phyloP scores from a whole-genome alignment of 2,113 vertebrate species.

The Diadophis punctatus region DNA sequence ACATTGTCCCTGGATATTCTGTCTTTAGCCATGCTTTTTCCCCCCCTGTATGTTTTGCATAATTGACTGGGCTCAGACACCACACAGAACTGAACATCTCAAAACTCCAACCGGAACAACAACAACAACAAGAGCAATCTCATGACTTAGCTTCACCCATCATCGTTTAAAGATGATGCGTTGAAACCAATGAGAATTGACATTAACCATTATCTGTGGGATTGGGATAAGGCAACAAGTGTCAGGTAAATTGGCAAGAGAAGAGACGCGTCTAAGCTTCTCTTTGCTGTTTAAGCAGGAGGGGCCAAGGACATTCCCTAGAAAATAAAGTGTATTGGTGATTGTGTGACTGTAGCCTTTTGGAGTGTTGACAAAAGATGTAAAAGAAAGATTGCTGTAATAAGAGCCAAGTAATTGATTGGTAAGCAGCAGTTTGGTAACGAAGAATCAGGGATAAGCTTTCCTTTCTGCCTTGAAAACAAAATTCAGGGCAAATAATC shows the following conservation, averaged over 20 bases:
- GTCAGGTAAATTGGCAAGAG: neutral
- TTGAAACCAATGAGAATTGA: neutral
- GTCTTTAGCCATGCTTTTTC: neutral
- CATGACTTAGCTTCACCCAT: neutral
- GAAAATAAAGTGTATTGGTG: neutral
- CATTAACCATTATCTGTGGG: neutral
- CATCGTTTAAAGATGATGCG: neutral
- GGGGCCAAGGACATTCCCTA: neutral
- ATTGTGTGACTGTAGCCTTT: neutral
- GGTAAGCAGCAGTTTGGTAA: neutral
- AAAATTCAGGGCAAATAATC: constrained; percentile 4
- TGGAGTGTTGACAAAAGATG: neutral
- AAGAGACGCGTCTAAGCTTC: neutral
- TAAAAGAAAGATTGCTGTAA: neutral
- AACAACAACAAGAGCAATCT: neutral
- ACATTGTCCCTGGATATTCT: neutral
- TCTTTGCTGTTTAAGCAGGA: neutral
- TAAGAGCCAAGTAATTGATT: neutral
- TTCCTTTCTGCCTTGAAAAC: neutral
- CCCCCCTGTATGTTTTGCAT: neutral
- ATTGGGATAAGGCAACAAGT: neutral
- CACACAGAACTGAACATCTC: neutral
- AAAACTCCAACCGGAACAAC: neutral
- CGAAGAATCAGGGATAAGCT: neutral
- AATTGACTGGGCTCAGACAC: neutral